A percentile compares a stretch with the other conserved stretches of the same genome.
Conservation (phyloP, 2,113 vertebrate species). For the Poecile atricapillus region DNA sequence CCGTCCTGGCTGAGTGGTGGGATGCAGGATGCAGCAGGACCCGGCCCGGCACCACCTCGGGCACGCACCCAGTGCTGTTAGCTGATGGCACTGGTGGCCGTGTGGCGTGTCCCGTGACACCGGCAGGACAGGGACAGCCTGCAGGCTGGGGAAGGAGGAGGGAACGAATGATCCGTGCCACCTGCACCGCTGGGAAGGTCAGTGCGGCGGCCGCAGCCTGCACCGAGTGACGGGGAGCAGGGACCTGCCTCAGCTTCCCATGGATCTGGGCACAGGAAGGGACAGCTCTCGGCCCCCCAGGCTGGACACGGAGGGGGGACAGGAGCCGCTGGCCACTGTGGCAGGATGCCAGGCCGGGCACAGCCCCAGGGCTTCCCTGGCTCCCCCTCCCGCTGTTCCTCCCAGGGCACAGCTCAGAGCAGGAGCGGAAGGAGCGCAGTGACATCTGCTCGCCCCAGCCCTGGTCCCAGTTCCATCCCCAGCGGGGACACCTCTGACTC, state of each 20-base stretch:
- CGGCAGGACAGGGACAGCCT: background rate
- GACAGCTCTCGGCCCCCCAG: background rate
- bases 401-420: background rate
- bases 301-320: accelerated
- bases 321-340: accelerated
- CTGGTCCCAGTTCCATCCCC: background rate
- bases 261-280: background rate
- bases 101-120: background rate
- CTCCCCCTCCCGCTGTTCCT: background rate
- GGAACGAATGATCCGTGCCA: background rate
- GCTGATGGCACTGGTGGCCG: background rate
- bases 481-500: background rate
- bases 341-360: background rate
- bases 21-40: background rate
- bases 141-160: background rate
- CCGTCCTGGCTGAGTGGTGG: accelerated
- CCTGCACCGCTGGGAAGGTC: background rate
- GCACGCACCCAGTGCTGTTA: accelerated
- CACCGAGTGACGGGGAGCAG: accelerated
- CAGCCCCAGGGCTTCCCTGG: background rate
- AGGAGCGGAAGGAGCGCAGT: background rate
- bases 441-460: background rate
- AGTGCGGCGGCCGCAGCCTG: accelerated
- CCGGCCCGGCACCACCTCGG: background rate
- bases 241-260: background rate